Conservation (phyloP, 2,797 vertebrate genomes). For the Acanthornis magna region DNA sequence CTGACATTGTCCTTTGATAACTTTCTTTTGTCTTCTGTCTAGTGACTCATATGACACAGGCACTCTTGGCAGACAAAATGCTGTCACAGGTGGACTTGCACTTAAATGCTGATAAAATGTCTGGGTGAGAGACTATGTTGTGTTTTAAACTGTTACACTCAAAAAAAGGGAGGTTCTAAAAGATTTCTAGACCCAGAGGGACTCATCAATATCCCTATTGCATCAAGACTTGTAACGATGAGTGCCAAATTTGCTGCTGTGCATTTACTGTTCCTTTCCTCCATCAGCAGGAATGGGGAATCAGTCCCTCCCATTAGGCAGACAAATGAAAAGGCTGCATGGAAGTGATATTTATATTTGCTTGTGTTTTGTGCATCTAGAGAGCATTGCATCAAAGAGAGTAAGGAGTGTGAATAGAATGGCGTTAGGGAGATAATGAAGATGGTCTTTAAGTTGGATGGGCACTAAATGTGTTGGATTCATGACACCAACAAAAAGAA, state of each 20-base stretch:
- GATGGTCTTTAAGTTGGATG: not conserved
- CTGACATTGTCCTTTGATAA: not conserved
- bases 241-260: not conserved
- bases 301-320: not conserved
- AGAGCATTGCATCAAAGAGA: not conserved
- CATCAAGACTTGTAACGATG: not conserved
- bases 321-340: not conserved
- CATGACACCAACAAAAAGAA: constrained; percentile 56
- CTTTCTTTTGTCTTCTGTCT: constrained; percentile 12
- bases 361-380: not conserved
- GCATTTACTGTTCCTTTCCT: not conserved
- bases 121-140: not conserved
- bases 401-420: not conserved
- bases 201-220: not conserved
- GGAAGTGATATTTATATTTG: not conserved
- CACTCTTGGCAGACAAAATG: not conserved
- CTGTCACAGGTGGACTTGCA: not conserved
- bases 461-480: constrained; percentile 39
- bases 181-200: not conserved
- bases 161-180: not conserved
- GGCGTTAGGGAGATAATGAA: not conserved
- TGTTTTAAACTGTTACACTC: not conserved
- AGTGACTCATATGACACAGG: not conserved
- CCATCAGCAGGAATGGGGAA: not conserved
- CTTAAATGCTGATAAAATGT: not conserved